Conservation (phyloP, 2,888 invertebrate species). For the Hanleya hanleyi region DNA sequence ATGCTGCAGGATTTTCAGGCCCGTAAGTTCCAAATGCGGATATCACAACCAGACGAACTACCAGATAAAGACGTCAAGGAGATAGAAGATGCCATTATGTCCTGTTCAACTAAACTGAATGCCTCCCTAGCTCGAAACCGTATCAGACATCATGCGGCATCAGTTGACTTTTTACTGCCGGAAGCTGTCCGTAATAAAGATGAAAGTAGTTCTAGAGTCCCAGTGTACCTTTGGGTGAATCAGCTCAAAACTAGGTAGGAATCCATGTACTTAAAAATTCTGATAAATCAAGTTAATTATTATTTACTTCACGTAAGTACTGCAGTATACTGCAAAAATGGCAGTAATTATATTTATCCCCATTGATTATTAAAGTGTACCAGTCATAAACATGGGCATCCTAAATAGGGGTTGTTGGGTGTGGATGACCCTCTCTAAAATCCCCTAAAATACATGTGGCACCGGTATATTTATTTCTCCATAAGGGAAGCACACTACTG, state of each 20-base stretch:
- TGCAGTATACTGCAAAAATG: no score
- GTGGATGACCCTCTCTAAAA: no score
- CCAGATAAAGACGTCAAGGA: conserved; percentile 45
- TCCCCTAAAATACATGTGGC: no score
- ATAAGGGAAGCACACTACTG: no score
- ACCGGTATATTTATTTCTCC: no score
- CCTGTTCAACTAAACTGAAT: conserved; percentile 61
- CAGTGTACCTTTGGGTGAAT: conserved; percentile 69
- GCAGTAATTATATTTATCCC: no score
- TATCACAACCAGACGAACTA: conserved; percentile 45
- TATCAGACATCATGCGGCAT: conserved; percentile 61
- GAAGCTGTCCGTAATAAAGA: conserved; percentile 63
- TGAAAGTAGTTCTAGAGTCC: conserved; percentile 53
- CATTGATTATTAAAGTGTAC: no score
- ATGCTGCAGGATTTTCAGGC: conserved; percentile 68
- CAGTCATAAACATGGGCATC: no score
- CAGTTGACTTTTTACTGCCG: conserved; percentile 66
- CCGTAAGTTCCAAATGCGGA: conserved; percentile 66
- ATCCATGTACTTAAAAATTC: no score
- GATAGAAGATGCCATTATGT: conserved; percentile 64
- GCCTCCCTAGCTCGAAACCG: conserved; percentile 68
- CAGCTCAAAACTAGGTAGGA: conserved; percentile 63
- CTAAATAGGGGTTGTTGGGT: no score
- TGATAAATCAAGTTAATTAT: no score
- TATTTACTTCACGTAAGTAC: no score